A percentile compares a stretch with the other conserved stretches of the same genome.
phyloP scores from a whole-genome alignment of 2,113 vertebrate species.

The Drymodes brunneopygia region DNA sequence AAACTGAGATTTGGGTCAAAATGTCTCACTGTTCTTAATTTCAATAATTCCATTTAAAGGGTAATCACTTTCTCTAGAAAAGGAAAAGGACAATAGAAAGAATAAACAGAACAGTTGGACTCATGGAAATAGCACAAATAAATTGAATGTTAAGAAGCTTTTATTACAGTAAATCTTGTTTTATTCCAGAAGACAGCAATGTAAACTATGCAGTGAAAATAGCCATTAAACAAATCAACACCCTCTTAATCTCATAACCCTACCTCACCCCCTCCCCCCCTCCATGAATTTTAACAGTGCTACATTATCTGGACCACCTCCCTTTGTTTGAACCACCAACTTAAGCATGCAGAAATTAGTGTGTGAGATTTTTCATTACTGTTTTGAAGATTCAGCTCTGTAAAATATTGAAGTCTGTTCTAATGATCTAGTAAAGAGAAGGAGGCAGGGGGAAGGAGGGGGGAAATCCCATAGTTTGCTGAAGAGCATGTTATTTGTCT shows the following conservation, averaged over 20 bases:
- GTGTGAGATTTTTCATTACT: not conserved
- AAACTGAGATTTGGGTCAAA: constrained; percentile 16
- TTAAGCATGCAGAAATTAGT: not conserved
- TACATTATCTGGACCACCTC: not conserved
- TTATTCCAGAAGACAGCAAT: constrained; percentile 1
- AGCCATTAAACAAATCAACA: constrained; percentile 16
- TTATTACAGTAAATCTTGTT: constrained; percentile 9
- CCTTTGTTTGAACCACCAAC: not conserved
- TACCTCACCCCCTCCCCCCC: not conserved
- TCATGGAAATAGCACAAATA: not conserved
- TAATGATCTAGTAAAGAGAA: not conserved
- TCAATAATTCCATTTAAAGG: constrained; percentile 33
- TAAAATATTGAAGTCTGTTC: not conserved
- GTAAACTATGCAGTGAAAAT: not conserved
- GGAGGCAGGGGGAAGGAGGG: not conserved
- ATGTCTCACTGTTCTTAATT: constrained; percentile 20
- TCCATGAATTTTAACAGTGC: not conserved
- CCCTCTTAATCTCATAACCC: not conserved
- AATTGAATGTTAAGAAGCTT: not conserved
- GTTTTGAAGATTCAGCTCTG: not conserved
- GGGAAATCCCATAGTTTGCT: not conserved
- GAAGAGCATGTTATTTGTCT: not conserved
- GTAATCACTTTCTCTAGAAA: not conserved
- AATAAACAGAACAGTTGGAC: constrained; percentile 23
- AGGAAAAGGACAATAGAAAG: not conserved